These are phyloP conservation scores for Therioaphis trifolii DNA, from an alignment of 2,888 invertebrate species.

Conservation along the genomic window DNA sequence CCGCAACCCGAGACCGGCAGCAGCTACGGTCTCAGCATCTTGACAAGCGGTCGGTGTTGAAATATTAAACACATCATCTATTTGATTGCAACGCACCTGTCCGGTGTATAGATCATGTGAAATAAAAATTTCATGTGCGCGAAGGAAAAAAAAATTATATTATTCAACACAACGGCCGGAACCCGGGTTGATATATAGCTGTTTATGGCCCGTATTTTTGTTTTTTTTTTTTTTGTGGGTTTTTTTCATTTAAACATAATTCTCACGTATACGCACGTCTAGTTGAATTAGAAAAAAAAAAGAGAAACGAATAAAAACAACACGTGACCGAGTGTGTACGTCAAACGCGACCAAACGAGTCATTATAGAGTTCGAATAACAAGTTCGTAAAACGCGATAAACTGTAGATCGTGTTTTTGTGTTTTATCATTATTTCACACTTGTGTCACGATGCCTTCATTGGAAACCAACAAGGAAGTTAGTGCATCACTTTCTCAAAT, in stretches of 20 bases:
- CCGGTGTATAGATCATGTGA: constrained; percentile 30
- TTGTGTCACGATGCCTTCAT: too few species aligned
- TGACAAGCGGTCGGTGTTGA: constrained; percentile 56
- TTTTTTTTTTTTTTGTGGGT: not conserved
- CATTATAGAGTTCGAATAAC: too few species aligned
- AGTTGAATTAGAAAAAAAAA: too few species aligned
- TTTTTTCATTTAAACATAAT: too few species aligned
- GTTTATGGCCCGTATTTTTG: not conserved
- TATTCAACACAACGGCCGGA: constrained; percentile 31
- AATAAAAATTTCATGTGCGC: constrained; percentile 44
- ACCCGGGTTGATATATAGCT: constrained; percentile 31
- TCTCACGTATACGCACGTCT: not conserved
- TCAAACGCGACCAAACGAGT: not conserved
- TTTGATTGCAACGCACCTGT: constrained; percentile 58
- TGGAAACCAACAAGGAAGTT: too few species aligned
- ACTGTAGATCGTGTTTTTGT: too few species aligned
- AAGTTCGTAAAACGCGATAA: too few species aligned
- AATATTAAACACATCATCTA: constrained; percentile 56
- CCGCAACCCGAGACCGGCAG: not conserved
- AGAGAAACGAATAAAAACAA: not conserved
- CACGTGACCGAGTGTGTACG: too few species aligned
- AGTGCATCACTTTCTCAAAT: too few species aligned
- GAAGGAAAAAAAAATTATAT: not conserved
- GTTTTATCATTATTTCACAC: too few species aligned
- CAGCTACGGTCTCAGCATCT: constrained; percentile 34